These are phyloP conservation scores for Danio albolineatus DNA, from an alignment of 2,797 vertebrate genomes.

Conservation along the genomic window DNA sequence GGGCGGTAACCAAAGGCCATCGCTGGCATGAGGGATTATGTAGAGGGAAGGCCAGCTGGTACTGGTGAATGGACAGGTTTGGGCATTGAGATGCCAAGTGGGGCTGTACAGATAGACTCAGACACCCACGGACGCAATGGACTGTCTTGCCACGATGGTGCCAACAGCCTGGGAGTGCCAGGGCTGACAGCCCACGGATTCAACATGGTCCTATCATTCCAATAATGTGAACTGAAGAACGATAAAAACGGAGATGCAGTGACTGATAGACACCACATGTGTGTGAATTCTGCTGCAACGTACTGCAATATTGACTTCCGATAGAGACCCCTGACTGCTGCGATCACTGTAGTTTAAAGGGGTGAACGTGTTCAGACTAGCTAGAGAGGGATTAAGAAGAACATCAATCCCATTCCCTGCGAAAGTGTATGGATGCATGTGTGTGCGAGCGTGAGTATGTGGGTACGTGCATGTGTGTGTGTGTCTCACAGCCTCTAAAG, in stretches of 20 bases:
- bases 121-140: slow-evolving; percentile 45
- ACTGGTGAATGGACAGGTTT: slow-evolving; percentile 52
- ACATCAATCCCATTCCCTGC: not conserved
- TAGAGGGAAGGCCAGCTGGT: slow-evolving; percentile 59
- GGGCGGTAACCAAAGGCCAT: slow-evolving; percentile 45
- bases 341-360: not conserved
- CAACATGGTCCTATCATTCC: slow-evolving; percentile 24
- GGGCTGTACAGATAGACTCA: slow-evolving; percentile 33
- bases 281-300: slow-evolving; percentile 11
- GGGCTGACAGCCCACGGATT: slow-evolving; percentile 3
- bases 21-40: slow-evolving; percentile 46
- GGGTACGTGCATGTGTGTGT: too few species aligned
- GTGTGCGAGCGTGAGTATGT: not conserved
- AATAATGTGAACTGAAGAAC: slow-evolving; percentile 23
- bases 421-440: not conserved
- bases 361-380: not conserved
- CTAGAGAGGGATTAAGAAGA: not conserved
- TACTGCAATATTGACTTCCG: not conserved
- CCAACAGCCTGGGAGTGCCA: slow-evolving; percentile 31
- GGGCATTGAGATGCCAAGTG: slow-evolving; percentile 33
- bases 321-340: not conserved
- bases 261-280: not conserved
- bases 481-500: not conserved
- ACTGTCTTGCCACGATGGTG: slow-evolving; percentile 9
- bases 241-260: slow-evolving; percentile 24